Evolutionary conservation across 2,113 vertebrate species (phyloP), one percentile per base, ranked within the genome.

Genomic region (Rattus rattus): DNA sequence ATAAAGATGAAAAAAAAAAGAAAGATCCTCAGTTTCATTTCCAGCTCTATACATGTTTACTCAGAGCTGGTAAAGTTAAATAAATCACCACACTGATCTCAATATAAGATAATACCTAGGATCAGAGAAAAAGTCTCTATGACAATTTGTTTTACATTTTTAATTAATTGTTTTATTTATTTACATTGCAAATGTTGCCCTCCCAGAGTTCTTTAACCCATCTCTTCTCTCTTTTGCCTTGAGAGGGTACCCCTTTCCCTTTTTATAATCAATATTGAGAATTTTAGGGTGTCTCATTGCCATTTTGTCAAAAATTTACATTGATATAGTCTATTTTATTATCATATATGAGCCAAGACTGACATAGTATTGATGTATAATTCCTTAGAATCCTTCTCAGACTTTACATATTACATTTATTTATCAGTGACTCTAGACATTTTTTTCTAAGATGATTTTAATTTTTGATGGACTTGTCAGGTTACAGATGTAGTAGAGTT

Each of bases 401-500:
- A 56, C 72, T 28, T 1, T 19, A 43, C 56, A 88, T 11, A 30
- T 19, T 54, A 70, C 8, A 9, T 76, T 92, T 63, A 72, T 17
- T 93, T 22, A n/a, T 63, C 28, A 47, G 22, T 75, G 24, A 12
- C 30, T 4, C 16, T 85, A 14, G 26, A 13, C 5, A 84, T 54
- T 52, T 47, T 77, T 39, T 67, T 14, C 54, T 92, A 28, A 7
- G 16, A 67, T 39, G 10, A 13, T 54, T 85, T 86, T 75, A 10
- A 24, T 96, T 95, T 88, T 65, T 84, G 59, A 65, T 47, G 56
- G 69, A 33, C 89, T 54, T 72, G 70, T 39, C 70, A 72, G 70
- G 17, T 88, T 56, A 72, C 28, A 81, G 26, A 33, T 90, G 70
- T 9, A 14, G 54, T 20, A 39, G 26, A 13, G 2, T 43, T 28